Conservation (phyloP, 2,113 vertebrate genomes). For the Axis porcinus region DNA sequence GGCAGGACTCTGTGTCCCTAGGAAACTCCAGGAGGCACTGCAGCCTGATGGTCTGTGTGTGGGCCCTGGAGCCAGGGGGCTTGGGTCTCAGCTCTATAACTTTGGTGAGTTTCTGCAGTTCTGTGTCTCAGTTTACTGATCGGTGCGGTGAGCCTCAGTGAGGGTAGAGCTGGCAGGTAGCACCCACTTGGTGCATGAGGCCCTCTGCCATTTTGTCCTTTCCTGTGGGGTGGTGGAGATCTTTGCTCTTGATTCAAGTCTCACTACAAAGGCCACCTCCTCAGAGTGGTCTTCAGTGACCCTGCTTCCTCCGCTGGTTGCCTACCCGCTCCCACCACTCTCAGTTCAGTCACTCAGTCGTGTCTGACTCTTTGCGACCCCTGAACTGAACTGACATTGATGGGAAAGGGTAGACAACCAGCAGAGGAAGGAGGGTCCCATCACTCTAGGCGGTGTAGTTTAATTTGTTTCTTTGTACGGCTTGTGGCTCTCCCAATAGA, state of each 20-base stretch:
- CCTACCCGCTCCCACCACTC: rapidly evolving
- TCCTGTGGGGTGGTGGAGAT: rapidly evolving
- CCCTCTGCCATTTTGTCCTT: neutral
- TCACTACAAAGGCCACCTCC: neutral
- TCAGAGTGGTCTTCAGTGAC: neutral
- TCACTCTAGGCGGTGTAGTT: rapidly evolving
- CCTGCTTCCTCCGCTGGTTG: neutral
- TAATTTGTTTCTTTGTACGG: neutral
- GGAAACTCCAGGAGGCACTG: too few relatives aligned
- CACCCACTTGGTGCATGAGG: neutral
- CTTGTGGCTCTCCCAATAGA: neutral
- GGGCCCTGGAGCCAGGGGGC: neutral
- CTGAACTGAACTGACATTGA: neutral
- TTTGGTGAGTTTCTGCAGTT: neutral
- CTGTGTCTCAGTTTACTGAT: neutral
- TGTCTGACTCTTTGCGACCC: neutral
- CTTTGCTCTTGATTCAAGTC: neutral
- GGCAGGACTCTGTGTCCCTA: too few relatives aligned
- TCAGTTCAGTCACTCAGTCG: neutral
- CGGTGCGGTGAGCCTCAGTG: neutral
- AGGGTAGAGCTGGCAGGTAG: neutral
- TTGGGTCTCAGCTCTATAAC: neutral
- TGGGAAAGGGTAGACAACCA: neutral
- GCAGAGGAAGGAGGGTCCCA: neutral
- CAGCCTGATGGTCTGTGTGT: rapidly evolving